Conservation (phyloP, 2,888 invertebrate genomes). For the Rapana venosa region DNA sequence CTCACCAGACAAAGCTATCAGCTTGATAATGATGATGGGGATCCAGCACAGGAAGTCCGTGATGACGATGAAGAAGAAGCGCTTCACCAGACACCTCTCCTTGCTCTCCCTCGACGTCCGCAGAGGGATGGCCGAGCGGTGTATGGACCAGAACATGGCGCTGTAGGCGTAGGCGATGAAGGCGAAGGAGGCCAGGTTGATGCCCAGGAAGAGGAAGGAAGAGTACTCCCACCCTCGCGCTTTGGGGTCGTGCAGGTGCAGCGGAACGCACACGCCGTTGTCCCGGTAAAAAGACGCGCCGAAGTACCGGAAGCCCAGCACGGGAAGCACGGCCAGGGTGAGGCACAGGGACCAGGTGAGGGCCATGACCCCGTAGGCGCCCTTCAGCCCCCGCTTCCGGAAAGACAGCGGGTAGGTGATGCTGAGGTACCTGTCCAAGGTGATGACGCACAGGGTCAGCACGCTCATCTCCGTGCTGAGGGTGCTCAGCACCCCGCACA, state of each 20-base stretch:
- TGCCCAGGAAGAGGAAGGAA: conserved; percentile 58
- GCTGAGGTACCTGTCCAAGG: conserved; percentile 59
- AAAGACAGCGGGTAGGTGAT: conserved; percentile 58
- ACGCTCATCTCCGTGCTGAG: conserved; percentile 61
- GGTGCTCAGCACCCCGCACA: conserved; percentile 80
- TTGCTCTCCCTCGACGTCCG: conserved; percentile 55
- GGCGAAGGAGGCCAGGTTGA: conserved; percentile 56
- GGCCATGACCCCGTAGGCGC: conserved; percentile 52
- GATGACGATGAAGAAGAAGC: conserved; percentile 60
- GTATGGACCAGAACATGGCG: conserved; percentile 58
- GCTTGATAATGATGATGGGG: conserved; percentile 61
- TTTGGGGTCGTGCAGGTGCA: conserved; percentile 58
- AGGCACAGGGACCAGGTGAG: conserved; percentile 57
- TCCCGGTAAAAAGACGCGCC: conserved; percentile 57
- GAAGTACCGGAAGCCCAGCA: conserved; percentile 53
- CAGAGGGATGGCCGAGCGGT: conserved; percentile 53
- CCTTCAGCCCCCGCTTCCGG: conserved; percentile 51
- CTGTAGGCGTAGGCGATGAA: conserved; percentile 58
- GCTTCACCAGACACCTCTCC: conserved; percentile 55
- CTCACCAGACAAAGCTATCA: conserved; percentile 57
- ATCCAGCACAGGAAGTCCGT: conserved; percentile 62
- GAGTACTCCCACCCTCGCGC: conserved; percentile 61
- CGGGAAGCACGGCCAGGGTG: conserved; percentile 52
- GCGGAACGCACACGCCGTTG: conserved; percentile 60
- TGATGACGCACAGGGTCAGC: conserved; percentile 57